Evolutionary conservation across 2,888 invertebrate genomes (phyloP).

Genomic region (Eledona agricola): DNA sequence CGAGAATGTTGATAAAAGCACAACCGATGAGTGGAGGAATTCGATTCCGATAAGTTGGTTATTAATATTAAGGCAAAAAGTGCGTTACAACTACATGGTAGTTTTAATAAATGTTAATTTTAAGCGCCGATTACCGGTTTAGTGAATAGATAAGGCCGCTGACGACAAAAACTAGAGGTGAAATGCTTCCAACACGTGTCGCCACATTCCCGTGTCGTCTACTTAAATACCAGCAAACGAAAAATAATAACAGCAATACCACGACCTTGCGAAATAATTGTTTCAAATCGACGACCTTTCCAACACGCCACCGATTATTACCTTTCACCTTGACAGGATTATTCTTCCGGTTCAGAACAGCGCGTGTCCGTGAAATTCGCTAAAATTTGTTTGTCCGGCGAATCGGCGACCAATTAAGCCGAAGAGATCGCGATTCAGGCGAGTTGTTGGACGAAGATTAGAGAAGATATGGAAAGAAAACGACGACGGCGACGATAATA

Average conservation of each 20-base stretch:
- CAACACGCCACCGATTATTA: conserved; percentile 18
- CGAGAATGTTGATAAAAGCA: too few relatives aligned
- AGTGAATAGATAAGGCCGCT: too few relatives aligned
- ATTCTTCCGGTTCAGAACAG: conserved; percentile 26
- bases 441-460: conserved; percentile 27
- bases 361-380: conserved; percentile 15
- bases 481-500: conserved; percentile 32
- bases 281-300: conserved; percentile 13
- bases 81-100: too few relatives aligned
- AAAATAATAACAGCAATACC: background rate
- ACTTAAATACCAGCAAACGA: too few relatives aligned
- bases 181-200: too few relatives aligned
- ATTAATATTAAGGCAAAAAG: too few relatives aligned
- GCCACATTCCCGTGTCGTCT: too few relatives aligned
- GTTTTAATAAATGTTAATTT: too few relatives aligned
- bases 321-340: conserved; percentile 29
- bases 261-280: conserved; percentile 6
- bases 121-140: too few relatives aligned
- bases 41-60: too few relatives aligned
- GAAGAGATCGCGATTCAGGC: conserved; percentile 16
- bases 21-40: too few relatives aligned
- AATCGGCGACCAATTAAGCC: conserved; percentile 18
- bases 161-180: too few relatives aligned
- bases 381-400: conserved; percentile 1
- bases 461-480: conserved; percentile 18